phyloP scores from a whole-genome alignment of 1,140 invertebrate species.

The Venustaconcha ellipsiformis region DNA sequence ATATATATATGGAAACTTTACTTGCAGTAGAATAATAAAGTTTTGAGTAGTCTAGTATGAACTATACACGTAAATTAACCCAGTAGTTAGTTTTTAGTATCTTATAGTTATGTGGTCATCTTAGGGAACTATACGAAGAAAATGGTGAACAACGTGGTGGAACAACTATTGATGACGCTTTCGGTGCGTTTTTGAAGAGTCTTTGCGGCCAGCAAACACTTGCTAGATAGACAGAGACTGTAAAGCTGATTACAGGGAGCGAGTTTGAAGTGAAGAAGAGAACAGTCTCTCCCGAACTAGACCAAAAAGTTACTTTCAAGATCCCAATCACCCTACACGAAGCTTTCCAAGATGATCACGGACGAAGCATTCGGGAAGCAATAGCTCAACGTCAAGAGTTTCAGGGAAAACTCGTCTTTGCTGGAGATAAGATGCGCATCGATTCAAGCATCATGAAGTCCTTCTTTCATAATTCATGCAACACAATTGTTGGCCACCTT shows the following conservation, averaged over 20 bases:
- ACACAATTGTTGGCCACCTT: not conserved
- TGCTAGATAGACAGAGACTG: not conserved
- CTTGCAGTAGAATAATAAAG: too few relatives aligned
- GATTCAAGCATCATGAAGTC: too few relatives aligned
- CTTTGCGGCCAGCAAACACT: constrained; percentile 6
- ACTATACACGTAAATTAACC: too few relatives aligned
- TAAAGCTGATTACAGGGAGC: constrained; percentile 12
- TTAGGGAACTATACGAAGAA: not conserved
- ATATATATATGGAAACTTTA: too few relatives aligned
- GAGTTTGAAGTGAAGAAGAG: constrained; percentile 21
- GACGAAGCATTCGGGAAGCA: not conserved
- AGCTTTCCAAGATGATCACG: not conserved
- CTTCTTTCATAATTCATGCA: not conserved
- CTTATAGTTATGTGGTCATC: too few relatives aligned
- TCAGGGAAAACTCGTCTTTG: not conserved
- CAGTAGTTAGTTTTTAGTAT: too few relatives aligned
- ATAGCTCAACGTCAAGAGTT: not conserved
- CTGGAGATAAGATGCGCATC: not conserved
- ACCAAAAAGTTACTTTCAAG: not conserved
- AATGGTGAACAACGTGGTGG: constrained; percentile 15
- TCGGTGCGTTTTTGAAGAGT: not conserved
- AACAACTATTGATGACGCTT: constrained; percentile 8
- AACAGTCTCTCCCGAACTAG: not conserved
- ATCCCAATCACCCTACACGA: not conserved
- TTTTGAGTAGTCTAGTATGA: too few relatives aligned